Conservation (phyloP, 2,113 vertebrate species). For the Larimichthys polyactis region DNA sequence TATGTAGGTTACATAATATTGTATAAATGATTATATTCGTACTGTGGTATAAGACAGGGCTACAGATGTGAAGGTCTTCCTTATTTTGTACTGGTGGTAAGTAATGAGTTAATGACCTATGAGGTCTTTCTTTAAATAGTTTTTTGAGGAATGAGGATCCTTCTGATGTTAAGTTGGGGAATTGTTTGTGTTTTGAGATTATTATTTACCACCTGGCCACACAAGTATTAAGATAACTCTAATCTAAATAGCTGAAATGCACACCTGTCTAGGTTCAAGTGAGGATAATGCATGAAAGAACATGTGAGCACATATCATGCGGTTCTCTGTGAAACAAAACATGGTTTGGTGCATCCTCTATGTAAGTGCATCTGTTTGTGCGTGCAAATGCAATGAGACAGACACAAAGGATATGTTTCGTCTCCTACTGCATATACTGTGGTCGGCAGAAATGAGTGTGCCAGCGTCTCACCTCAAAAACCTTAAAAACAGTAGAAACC, state of each 20-base stretch:
- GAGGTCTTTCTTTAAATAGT: neutral
- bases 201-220: neutral
- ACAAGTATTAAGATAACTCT: neutral
- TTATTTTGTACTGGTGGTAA: no score
- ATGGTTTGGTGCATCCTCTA: neutral
- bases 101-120: neutral
- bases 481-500: constrained; percentile 26
- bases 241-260: no score
- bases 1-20: neutral
- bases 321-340: constrained; percentile 14
- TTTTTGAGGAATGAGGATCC: neutral
- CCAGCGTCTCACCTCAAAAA: constrained; percentile 46
- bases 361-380: neutral
- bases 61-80: neutral
- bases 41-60: neutral
- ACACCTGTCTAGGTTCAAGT: neutral
- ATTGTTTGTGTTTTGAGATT: neutral
- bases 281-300: neutral
- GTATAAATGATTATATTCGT: neutral
- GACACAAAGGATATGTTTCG: neutral
- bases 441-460: constrained; percentile 38
- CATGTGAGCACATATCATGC: neutral
- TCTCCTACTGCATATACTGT: neutral
- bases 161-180: neutral
- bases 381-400: neutral